Percentiles rank a stretch among this genome's conserved stretches.
Conservation (phyloP, 1,140 invertebrate species). For the Lepidotrigona ventralis region DNA sequence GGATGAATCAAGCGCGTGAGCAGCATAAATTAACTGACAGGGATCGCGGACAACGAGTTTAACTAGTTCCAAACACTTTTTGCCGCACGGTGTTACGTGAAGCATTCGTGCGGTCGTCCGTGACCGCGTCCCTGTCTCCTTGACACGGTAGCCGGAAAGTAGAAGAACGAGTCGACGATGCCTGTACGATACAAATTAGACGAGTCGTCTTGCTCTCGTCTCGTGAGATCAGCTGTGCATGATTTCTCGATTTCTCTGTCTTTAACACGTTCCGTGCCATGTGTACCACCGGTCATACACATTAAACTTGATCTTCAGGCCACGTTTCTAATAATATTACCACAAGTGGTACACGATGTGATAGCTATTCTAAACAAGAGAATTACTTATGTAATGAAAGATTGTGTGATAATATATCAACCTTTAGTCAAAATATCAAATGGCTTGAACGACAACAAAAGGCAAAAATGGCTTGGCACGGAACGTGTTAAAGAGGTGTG, state of each 20-base stretch:
- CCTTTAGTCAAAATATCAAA: no score
- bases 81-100: constrained; percentile 45
- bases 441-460: no score
- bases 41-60: constrained; percentile 52
- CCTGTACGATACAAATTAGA: background rate
- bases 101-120: background rate
- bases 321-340: no score
- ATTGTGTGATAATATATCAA: no score
- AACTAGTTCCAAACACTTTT: constrained; percentile 65
- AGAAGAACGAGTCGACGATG: background rate
- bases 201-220: background rate
- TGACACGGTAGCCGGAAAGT: background rate
- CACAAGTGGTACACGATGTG: no score
- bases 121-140: background rate
- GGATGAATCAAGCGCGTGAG: constrained; percentile 65
- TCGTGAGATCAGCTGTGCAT: background rate
- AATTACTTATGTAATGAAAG: no score
- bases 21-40: constrained; percentile 63
- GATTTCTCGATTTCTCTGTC: background rate
- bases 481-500: no score
- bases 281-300: no score
- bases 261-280: no score
- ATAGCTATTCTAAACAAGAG: no score
- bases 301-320: no score
- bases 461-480: no score